These are phyloP conservation scores for Sphaeramia orbicularis DNA, from an alignment of 2,797 vertebrate genomes.

Conservation along the genomic window DNA sequence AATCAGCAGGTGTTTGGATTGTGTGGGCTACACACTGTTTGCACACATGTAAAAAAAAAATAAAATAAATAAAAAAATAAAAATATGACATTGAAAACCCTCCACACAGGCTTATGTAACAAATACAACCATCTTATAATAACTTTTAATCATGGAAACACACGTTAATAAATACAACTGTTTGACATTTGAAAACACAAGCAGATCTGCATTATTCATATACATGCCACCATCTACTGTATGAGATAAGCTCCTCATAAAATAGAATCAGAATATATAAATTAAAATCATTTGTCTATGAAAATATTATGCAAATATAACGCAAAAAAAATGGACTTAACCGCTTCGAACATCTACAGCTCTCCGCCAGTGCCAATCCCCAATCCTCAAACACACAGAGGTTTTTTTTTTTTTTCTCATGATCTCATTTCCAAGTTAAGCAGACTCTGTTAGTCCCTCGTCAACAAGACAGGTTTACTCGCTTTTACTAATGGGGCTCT, in stretches of 20 bases:
- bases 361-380: constrained; percentile 66
- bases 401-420: constrained; percentile 69
- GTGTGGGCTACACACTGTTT: constrained; percentile 2
- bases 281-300: background rate
- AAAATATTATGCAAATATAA: background rate
- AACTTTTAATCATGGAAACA: background rate
- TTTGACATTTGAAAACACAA: too few relatives aligned
- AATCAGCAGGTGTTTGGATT: background rate
- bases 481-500: constrained; percentile 83
- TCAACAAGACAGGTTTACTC: constrained; percentile 86
- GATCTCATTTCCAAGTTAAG: constrained; percentile 86
- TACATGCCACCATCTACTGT: too few relatives aligned
- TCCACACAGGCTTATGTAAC: constrained; percentile 1
- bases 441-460: constrained; percentile 84
- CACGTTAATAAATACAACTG: background rate
- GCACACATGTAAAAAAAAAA: too few relatives aligned
- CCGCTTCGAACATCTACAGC: constrained; percentile 52
- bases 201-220: too few relatives aligned
- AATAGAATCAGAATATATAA: too few relatives aligned
- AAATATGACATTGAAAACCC: background rate
- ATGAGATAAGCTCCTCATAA: too few relatives aligned
- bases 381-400: constrained; percentile 77
- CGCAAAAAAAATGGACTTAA: background rate
- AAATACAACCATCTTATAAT: background rate
- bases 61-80: too few relatives aligned